Base-by-base conservation (phyloP, 2,113 vertebrate species). In the Synodontis membranacea region DNA sequence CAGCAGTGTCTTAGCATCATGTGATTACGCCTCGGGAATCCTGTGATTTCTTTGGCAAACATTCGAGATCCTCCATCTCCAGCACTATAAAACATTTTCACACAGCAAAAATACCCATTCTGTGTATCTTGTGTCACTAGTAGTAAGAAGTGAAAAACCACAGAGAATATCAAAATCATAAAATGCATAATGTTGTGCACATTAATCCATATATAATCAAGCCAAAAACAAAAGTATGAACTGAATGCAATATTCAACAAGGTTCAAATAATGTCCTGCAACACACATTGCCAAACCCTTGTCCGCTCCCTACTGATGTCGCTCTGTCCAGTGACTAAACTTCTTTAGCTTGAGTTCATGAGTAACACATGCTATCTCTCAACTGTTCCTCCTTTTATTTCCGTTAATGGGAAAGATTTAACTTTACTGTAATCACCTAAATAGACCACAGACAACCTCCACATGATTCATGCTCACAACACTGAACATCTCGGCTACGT, bases 401-500 rank as follows among this genome's bases (percentile, higher is more conserved):
- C 54, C 42, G 64, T 64, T 17, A 46, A 39, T 5, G 17, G 76
- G 78, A 84, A 88, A 48, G n/a, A 46, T 44, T 46, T 39, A 56
- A 83, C 50, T 25, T 39, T 28, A 75, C 37, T n/a, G 28, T 70
- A 70, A 7, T 44, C 21, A 70, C 80, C 54, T 52, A 58, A 68
- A 82, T 56, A 80, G 25, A 86, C 23, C 25, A 52, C 37, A 82
- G n/a, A 72, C 34, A 78, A 52, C 39, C 23, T 46, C 1, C 50
- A 83, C 56, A 56, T 78, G 80, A 83, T 64, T 50, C 39, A 52
- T 34, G 34, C 15, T 25, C 39, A 85, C 39, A 81, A 78, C 39
- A 58, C 1, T 25, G 50, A 34, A 23, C 48, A 62, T n/a, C 15
- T 70, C 12, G 10, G 19, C 48, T 72, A 34, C 44, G 74, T 84